phyloP scores from a whole-genome alignment of 2,113 vertebrate species.

The Cinclus cinclus region DNA sequence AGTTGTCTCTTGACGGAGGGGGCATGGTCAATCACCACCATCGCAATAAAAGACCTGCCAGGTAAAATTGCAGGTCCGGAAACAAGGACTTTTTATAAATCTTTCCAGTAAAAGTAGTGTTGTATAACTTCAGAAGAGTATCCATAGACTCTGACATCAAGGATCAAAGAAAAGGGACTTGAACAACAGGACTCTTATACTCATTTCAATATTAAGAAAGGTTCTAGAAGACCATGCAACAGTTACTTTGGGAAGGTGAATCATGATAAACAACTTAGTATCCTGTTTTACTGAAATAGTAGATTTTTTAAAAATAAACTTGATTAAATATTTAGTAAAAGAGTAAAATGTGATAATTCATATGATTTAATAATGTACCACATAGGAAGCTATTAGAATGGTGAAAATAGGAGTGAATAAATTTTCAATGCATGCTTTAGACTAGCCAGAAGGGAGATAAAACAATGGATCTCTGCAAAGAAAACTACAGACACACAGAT shows the following conservation, averaged over 20 bases:
- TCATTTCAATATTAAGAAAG: background rate
- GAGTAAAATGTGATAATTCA: background rate
- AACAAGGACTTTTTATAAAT: background rate
- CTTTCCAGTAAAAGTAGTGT: background rate
- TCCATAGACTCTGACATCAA: background rate
- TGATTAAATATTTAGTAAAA: background rate
- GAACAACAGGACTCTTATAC: background rate
- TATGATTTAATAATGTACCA: background rate
- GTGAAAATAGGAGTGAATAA: background rate
- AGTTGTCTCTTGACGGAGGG: accelerated
- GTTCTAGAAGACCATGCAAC: background rate
- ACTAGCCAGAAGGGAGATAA: background rate
- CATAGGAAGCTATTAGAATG: background rate
- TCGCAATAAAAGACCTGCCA: background rate
- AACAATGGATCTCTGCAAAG: background rate
- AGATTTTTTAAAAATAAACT: background rate
- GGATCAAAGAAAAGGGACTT: background rate
- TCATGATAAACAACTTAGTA: background rate
- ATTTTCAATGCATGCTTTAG: background rate
- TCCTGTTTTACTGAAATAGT: background rate
- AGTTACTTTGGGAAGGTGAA: background rate
- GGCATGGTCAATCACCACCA: accelerated
- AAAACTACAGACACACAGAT: accelerated
- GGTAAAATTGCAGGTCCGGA: background rate
- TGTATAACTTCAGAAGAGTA: background rate